Base-by-base conservation (phyloP, 1,140 invertebrate species). In the Papilio glaucus region DNA sequence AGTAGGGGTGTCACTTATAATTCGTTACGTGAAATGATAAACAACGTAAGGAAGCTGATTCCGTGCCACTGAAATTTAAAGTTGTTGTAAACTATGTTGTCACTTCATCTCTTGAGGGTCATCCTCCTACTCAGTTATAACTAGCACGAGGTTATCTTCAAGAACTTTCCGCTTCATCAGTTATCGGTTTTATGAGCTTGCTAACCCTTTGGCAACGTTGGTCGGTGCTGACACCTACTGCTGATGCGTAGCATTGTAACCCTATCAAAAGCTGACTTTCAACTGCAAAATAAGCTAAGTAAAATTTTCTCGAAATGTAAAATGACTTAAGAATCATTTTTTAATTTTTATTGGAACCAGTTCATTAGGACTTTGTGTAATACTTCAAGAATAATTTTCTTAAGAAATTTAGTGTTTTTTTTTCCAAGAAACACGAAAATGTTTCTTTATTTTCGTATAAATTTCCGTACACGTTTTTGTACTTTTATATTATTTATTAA, bases 141-240 rank as follows among this genome's bases (percentile, higher is more conserved):
- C 21, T 12, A 26, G 49, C 10, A 57, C 49, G 21, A 57, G 49
- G 49, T 24, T 57, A 57, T 21, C 10, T 24, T 57, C 49, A 57
- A 57, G 49, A 57, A 57, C 49, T 57, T 57, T 57, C 21, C 21
- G 49, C 49, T 57, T 57, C 49, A 57, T 57, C 49, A 57, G 49
- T 57, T 57, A 57, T 57, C 9, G 3, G 49, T 57, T 57, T 57
- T 57, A 57, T 24, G 18, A 57, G 49, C 49, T 57, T 57, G 10
- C 21, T 24, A 24, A 21, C 49, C 21, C 49, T 57, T 57, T 57
- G 49, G 49, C 49, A 53, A 21, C 18, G 45, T 53, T 53, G 0
- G 18, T 53, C 0, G 45, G 5, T 49, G 10, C 13, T 42, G 13
- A 49, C n/a, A n/a, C 7, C 15, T 21, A 21, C 18, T 21, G 6